Evolutionary conservation across 2,113 vertebrate species (phyloP).

Genomic region (Phalacrocorax carbo): DNA sequence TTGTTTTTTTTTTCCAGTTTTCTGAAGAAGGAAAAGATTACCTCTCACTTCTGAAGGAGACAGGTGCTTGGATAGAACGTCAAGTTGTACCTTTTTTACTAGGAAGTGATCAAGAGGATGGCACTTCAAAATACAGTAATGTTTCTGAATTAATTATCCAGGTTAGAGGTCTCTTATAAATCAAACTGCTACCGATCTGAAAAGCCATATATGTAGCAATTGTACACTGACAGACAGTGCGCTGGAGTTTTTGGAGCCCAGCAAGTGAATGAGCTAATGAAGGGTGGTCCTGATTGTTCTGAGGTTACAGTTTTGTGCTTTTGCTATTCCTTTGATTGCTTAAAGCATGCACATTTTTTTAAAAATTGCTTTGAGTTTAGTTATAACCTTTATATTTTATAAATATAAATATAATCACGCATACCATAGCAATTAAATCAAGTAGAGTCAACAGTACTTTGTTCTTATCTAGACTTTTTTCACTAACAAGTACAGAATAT

Average conservation of each 20-base stretch:
- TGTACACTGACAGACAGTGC: not conserved
- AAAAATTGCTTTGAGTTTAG: not conserved
- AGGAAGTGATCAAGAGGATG: conserved; percentile 44
- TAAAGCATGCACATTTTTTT: not conserved
- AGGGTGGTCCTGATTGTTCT: not conserved
- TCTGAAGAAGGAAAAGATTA: conserved; percentile 77
- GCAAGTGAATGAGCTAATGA: not conserved
- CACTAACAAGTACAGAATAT: not conserved
- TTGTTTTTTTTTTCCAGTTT: conserved; percentile 68
- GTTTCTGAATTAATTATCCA: conserved; percentile 79
- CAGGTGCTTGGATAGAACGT: conserved; percentile 83
- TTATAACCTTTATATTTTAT: not conserved
- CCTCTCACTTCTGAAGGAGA: conserved; percentile 78
- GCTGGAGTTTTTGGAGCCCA: not conserved
- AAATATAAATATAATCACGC: not conserved
- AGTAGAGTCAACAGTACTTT: not conserved
- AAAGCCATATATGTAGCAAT: not conserved
- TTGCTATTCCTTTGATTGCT: not conserved
- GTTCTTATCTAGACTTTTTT: not conserved
- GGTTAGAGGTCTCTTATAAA: conserved; percentile 70
- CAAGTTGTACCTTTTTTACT: conserved; percentile 77
- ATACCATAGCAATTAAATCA: not conserved
- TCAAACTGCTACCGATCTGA: not conserved
- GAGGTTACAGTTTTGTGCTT: not conserved
- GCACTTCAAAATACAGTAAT: conserved; percentile 36